Evolutionary conservation across 2,888 invertebrate genomes (phyloP).

Genomic region (Oscheius sp.): DNA sequence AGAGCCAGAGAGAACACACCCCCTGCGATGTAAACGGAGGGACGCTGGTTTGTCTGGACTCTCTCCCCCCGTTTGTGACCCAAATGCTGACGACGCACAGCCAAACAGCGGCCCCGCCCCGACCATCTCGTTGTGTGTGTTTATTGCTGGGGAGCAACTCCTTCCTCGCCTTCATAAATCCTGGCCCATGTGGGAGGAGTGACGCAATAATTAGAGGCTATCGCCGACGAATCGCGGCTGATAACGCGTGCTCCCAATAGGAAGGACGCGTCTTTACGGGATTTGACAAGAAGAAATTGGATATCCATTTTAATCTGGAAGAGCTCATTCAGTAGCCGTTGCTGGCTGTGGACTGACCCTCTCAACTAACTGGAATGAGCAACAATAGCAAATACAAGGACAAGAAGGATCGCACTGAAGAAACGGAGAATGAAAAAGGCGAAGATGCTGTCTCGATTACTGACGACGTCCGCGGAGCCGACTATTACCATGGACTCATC

Average conservation of each 20-base stretch:
- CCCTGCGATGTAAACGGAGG: slow-evolving; percentile 22
- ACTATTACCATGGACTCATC: slow-evolving; percentile 66
- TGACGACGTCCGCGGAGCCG: slow-evolving; percentile 63
- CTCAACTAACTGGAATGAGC: no score
- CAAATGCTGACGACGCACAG: slow-evolving; percentile 19
- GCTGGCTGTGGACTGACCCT: no score
- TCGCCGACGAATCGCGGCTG: no score
- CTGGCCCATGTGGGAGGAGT: neutral
- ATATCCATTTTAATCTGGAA: no score
- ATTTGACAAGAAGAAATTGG: no score
- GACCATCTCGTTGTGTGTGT: neutral
- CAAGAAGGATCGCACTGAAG: neutral
- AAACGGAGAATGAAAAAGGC: neutral
- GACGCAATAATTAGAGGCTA: no score
- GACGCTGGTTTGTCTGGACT: slow-evolving; percentile 24
- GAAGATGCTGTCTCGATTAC: slow-evolving; percentile 52
- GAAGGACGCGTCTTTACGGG: neutral
- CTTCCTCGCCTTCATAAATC: neutral
- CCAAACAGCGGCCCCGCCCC: slow-evolving; percentile 29
- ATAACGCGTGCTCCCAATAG: no score
- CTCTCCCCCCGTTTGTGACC: slow-evolving; percentile 27
- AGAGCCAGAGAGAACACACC: slow-evolving; percentile 17
- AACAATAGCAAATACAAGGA: neutral
- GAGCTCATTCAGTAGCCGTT: no score
- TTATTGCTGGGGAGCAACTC: slow-evolving; percentile 19